Base-by-base conservation (phyloP, 2,113 vertebrate genomes). In the Micromys minutus region DNA sequence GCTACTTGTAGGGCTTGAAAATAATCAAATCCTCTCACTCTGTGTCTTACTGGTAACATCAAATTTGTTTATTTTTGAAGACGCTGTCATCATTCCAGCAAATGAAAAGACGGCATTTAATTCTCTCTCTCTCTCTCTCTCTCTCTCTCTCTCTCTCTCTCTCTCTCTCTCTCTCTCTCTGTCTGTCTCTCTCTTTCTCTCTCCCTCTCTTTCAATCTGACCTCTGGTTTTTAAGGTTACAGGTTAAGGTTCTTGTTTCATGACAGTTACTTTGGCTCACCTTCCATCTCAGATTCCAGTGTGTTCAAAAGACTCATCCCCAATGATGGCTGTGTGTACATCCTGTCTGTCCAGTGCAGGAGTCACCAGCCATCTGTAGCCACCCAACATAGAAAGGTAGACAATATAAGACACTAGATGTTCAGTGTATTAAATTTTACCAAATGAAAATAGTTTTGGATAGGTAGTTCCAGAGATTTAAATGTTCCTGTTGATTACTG, bases 51-150 rank as follows among this genome's bases (percentile, higher is more conserved):
- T 39, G 77, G 93, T 71, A 94, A 45, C 55, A 57, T 71, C 57
- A 80, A 76, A 89, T 87, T 87, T 95, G 92, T 96, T 95, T 90
- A 21, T 42, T 55, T 95, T 95, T 4, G 26, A 57, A 84, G 63
- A 59, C 26, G 17, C 59, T 89, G 85, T 95, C 86, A 81, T 79
- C 75, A 3, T 61, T 95, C 74, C 95, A 91, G 63, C 69, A 87
- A 93, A 91, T n/a, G 63, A 75, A 88, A 89, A 84, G 45, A 67
- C n/a, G n/a, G n/a, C 42, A 81, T 80, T 95, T 94, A 59, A 74
- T 90, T 3, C 61, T 63, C 61, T 29, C 24, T 11, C 61, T 29
- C 61, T 63, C 84, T 13, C 50, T 50, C 50, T 10, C 50, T 50
- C 50, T 50, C 50, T 50, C 50, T 10, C 50, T 50, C 50, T 10